A percentile compares a stretch with the other conserved stretches of the same genome.
Conservation (phyloP, 2,797 vertebrate species). For the Phyllotis vaccarum region DNA sequence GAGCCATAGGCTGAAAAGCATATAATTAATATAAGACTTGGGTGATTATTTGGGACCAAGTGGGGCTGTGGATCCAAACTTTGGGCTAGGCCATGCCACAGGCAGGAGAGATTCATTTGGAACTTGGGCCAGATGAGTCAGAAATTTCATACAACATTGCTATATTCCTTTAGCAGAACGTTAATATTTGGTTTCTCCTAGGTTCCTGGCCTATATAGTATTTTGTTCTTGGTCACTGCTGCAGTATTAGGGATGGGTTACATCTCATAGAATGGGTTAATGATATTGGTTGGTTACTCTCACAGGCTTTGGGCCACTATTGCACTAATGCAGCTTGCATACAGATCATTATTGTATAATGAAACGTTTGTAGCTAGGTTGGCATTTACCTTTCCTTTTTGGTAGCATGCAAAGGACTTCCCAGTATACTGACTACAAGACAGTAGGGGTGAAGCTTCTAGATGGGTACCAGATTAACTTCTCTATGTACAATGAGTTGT, state of each 20-base stretch:
- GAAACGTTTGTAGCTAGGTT: background rate
- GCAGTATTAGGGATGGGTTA: no score
- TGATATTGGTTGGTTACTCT: background rate
- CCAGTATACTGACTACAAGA: background rate
- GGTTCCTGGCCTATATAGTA: background rate
- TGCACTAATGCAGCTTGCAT: background rate
- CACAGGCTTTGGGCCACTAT: background rate
- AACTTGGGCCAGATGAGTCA: no score
- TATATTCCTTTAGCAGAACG: background rate
- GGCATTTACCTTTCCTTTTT: background rate
- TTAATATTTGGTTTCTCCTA: background rate
- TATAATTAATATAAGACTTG: no score
- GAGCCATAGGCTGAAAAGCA: no score
- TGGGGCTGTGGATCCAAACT: no score
- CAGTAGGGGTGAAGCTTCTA: background rate
- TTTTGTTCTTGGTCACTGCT: background rate
- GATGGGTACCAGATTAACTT: background rate
- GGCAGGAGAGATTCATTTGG: no score
- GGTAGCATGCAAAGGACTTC: background rate
- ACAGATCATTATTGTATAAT: background rate
- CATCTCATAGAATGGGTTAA: background rate
- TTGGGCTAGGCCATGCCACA: no score
- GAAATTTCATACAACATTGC: background rate
- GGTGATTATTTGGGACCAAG: no score
- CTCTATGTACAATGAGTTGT: background rate